Conservation (phyloP, 2,113 vertebrate species). For the Bos taurus region DNA sequence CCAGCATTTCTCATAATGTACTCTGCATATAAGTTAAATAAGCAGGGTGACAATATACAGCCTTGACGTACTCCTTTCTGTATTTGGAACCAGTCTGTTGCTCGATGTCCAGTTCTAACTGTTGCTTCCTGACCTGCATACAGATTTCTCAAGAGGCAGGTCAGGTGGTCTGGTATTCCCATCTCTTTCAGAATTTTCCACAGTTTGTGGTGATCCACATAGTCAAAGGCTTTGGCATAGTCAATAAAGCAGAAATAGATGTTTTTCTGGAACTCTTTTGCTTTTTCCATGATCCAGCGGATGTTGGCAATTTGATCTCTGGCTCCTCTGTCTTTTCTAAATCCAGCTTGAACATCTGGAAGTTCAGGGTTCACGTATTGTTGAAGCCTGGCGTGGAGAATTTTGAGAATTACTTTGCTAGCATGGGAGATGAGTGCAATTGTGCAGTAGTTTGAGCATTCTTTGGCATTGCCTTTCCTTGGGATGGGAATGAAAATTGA, state of each 20-base stretch:
- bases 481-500: background rate
- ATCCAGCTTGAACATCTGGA: background rate
- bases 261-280: background rate
- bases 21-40: background rate
- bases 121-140: background rate
- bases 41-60: background rate
- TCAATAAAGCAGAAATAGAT: background rate
- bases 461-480: background rate
- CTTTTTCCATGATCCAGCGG: background rate
- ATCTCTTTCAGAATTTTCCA: background rate
- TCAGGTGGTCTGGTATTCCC: background rate
- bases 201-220: background rate
- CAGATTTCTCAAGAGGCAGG: background rate
- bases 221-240: background rate
- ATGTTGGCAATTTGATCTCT: background rate
- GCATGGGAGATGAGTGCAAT: background rate
- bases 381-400: background rate
- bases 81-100: background rate
- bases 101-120: background rate
- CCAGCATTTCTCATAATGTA: background rate
- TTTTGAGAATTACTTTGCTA: background rate
- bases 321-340: background rate
- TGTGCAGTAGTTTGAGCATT: background rate
- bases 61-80: rapidly evolving
- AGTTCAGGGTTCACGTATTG: rapidly evolving